Percentiles rank a stretch among this genome's conserved stretches.
Evolutionary conservation across 2,888 invertebrate genomes (phyloP).

Genomic region (Apodemia mormo): DNA sequence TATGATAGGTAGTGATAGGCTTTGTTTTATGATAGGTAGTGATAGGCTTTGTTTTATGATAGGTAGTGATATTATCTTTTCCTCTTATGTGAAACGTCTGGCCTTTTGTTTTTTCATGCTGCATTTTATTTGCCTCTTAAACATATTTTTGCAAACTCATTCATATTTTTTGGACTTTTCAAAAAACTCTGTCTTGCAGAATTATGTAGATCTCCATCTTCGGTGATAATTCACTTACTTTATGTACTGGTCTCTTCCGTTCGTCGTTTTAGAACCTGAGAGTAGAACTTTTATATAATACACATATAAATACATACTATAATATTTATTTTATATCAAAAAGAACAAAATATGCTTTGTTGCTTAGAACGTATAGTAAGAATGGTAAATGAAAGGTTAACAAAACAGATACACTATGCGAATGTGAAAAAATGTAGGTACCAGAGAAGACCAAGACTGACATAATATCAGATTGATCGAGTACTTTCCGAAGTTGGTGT

Average conservation of each 20-base stretch:
- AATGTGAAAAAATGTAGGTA: too few species aligned
- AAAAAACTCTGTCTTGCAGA: conserved; percentile 20
- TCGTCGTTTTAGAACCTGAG: not conserved
- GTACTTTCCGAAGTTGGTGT: too few species aligned
- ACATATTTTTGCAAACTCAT: conserved; percentile 23
- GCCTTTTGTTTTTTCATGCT: conserved; percentile 4
- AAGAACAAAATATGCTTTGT: too few species aligned
- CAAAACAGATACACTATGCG: too few species aligned
- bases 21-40: too few species aligned
- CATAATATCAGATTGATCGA: too few species aligned
- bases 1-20: too few species aligned
- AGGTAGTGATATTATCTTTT: conserved; percentile 18
- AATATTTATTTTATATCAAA: not conserved
- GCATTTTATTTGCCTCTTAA: conserved; percentile 24
- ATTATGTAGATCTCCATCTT: conserved; percentile 21
- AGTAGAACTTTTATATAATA: not conserved
- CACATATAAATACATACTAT: too few species aligned
- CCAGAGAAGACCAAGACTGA: too few species aligned
- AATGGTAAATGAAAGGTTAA: too few species aligned
- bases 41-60: conserved; percentile 22
- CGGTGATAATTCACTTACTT: conserved; percentile 5
- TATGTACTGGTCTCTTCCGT: not conserved
- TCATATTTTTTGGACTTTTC: conserved; percentile 25
- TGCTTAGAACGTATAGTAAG: too few species aligned
- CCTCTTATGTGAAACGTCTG: conserved; percentile 19